These are phyloP conservation scores for Hydropsyche betteni DNA, from an alignment of 2,888 invertebrate species.

Conservation along the genomic window DNA sequence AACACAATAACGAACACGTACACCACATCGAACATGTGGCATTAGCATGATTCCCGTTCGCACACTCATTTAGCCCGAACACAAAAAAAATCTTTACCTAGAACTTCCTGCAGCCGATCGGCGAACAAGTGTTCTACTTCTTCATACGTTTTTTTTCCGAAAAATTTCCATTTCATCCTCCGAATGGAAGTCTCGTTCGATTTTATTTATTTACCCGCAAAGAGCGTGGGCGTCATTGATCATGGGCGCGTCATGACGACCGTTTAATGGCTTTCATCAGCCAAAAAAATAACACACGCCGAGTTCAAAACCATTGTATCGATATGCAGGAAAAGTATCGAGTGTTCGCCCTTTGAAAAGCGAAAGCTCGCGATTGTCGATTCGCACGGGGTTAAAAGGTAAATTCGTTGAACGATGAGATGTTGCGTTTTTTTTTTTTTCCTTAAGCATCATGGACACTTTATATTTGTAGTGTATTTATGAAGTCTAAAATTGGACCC, in stretches of 20 bases:
- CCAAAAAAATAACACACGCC: constrained; percentile 25
- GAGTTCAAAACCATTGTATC: background rate
- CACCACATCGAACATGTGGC: background rate
- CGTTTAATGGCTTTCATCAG: constrained; percentile 31
- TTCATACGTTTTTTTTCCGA: background rate
- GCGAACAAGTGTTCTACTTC: background rate
- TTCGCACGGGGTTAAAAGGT: too few relatives aligned
- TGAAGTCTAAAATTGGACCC: too few relatives aligned
- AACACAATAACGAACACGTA: background rate
- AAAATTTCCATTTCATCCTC: background rate
- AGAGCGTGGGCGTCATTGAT: constrained; percentile 27
- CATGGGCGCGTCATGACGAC: background rate
- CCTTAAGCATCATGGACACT: too few relatives aligned
- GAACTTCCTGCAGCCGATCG: constrained; percentile 8
- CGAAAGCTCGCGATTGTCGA: too few relatives aligned
- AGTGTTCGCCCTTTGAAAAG: too few relatives aligned
- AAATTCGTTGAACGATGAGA: too few relatives aligned
- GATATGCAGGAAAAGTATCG: background rate
- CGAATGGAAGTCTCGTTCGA: background rate
- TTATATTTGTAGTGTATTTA: too few relatives aligned
- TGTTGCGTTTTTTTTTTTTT: too few relatives aligned
- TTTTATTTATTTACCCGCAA: constrained; percentile 15
- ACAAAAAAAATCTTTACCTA: background rate
- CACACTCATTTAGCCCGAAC: background rate
- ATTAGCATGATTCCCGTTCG: background rate